Percentiles rank a stretch among this genome's conserved stretches.
Evolutionary conservation across 2,113 vertebrate genomes (phyloP).

Genomic region (Struthio camelus): DNA sequence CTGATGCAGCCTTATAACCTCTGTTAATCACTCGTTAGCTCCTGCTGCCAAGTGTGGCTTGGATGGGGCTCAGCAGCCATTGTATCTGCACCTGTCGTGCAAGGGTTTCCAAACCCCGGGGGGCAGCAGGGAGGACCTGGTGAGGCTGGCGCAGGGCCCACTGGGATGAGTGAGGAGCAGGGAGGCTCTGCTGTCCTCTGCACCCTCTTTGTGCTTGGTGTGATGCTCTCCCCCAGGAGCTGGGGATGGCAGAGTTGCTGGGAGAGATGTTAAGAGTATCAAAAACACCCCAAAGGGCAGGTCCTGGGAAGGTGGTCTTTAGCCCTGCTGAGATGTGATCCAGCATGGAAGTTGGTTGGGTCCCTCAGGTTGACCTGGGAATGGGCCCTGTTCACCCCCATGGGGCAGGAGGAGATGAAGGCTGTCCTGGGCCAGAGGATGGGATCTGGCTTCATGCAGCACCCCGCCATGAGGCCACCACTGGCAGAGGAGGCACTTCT

Average conservation of each 20-base stretch:
- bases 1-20: not conserved
- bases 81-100: not conserved
- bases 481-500: fast-evolving
- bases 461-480: not conserved
- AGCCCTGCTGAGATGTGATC: not conserved
- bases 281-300: not conserved
- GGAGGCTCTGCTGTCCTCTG: not conserved
- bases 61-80: not conserved
- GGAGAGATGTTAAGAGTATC: not conserved
- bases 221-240: not conserved
- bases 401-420: too few species aligned
- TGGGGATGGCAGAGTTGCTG: not conserved
- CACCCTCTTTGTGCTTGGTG: fast-evolving
- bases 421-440: not conserved
- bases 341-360: not conserved
- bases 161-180: fast-evolving
- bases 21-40: not conserved
- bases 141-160: fast-evolving
- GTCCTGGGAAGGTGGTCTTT: not conserved
- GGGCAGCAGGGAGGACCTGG: not conserved
- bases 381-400: fast-evolving
- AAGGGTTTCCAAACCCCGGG: fast-evolving
- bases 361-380: fast-evolving
- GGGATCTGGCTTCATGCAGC: fast-evolving
- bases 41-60: fast-evolving